Base-by-base conservation (phyloP, 2,113 vertebrate species). In the Pipa parva region DNA sequence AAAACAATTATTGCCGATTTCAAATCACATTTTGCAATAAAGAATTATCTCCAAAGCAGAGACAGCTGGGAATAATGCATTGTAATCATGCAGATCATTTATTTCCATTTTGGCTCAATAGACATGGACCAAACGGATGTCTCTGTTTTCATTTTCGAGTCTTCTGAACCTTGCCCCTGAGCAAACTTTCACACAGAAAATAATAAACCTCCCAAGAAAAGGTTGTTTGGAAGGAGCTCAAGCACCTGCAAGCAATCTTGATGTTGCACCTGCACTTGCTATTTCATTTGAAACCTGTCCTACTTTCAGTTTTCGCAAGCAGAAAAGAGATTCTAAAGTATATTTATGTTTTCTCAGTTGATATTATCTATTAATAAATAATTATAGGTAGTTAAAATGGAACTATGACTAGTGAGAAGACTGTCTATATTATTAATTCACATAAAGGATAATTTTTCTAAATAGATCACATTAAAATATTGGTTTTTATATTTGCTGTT, bases 1-100 rank as follows among this genome's bases (percentile, higher is more conserved):
- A 42, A n/a, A 42, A 42, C 39, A 42, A 42, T 42, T 42, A 42
- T 42, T 17, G 39, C 39, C 39, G 15, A 42, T 42, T 13, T 42
- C 39, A 42, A 42, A 42, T 42, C 39, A n/a, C 39, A 42, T 42
- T 42, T 42, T 42, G 39, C 39, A 42, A 17, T n/a, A 42, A 42
- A n/a, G 39, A 42, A 42, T 42, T 42, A 42, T 42, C 39, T 42
- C 17, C 15, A 17, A 42, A 42, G 39, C 39, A 42, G 39, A 42
- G 15, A 42, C 39, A 42, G 39, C 39, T 42, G 39, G 39, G 39
- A 42, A 42, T 42, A 42, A 42, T 18, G 39, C 39, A 42, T 42
- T 42, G 39, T 42, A 17, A 42, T 42, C 15, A 42, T 36, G 33
- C 15, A 13, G 33, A 36, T 36, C 33, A 36, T 13, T 36, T 42